A percentile compares a stretch with the other conserved stretches of the same genome.
phyloP scores from a whole-genome alignment of 2,113 vertebrate species.

The Natator depressus region DNA sequence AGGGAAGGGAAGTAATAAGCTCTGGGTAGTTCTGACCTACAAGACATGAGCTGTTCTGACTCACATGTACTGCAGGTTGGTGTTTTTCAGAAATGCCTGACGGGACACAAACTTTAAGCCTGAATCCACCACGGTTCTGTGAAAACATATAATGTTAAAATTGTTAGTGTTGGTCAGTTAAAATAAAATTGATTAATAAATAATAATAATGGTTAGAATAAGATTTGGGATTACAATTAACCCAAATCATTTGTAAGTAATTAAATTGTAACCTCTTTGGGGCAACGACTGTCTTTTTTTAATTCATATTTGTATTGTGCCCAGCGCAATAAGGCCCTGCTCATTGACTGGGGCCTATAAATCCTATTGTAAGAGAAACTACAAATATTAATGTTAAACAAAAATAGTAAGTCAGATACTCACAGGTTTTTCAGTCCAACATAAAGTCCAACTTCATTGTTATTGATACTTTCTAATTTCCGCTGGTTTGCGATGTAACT shows the following conservation, averaged over 20 bases:
- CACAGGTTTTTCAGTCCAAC: constrained; percentile 95
- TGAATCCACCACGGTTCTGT: constrained; percentile 94
- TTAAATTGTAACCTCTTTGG: not conserved
- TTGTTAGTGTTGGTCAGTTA: not conserved
- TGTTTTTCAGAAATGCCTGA: constrained; percentile 92
- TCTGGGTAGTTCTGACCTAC: not conserved
- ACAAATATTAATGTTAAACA: not conserved
- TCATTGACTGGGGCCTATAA: not conserved
- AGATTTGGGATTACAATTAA: not conserved
- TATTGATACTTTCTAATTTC: constrained; percentile 92
- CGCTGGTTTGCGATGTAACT: constrained; percentile 96
- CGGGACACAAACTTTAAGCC: constrained; percentile 91
- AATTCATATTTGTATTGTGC: not conserved
- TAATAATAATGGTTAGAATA: not conserved
- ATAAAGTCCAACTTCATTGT: constrained; percentile 92
- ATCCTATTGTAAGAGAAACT: not conserved
- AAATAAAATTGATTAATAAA: not conserved
- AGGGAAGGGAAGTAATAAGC: constrained; percentile 14
- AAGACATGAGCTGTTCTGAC: constrained; percentile 68
- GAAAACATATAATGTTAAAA: constrained; percentile 21
- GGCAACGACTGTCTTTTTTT: not conserved
- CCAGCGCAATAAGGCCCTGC: not conserved
- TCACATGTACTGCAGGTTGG: constrained; percentile 95
- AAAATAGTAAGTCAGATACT: constrained; percentile 76
- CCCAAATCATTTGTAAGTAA: not conserved